Evolutionary conservation across 2,888 invertebrate genomes (phyloP).

Genomic region (Aplocera efformata): DNA sequence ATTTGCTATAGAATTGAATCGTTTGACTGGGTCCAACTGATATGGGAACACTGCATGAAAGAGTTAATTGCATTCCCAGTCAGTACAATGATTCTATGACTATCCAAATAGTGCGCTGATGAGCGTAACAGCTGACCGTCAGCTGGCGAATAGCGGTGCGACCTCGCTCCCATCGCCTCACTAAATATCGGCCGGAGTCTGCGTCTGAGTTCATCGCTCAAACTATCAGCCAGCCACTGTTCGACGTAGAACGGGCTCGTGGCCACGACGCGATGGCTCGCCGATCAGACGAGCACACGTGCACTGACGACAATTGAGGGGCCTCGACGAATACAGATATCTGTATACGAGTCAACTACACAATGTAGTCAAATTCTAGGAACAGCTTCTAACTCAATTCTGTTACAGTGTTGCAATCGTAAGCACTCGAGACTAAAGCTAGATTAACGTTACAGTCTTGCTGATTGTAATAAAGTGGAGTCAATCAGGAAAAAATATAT

Average conservation of each 20-base stretch:
- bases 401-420: conserved; percentile 28
- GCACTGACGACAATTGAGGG: conserved; percentile 56
- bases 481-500: too few relatives aligned
- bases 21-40: too few relatives aligned
- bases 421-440: conserved; percentile 18
- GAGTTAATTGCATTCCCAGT: conserved; percentile 45
- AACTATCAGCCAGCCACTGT: conserved; percentile 45
- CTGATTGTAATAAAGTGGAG: too few relatives aligned
- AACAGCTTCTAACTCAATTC: conserved; percentile 32
- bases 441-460: conserved; percentile 28
- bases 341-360: conserved; percentile 42
- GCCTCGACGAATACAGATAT: conserved; percentile 52
- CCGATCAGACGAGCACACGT: conserved; percentile 39
- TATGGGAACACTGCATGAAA: background rate
- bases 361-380: conserved; percentile 47
- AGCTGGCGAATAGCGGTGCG: conserved; percentile 42
- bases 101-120: conserved; percentile 51
- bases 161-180: conserved; percentile 40
- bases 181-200: conserved; percentile 43
- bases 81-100: conserved; percentile 32
- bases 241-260: conserved; percentile 40
- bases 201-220: conserved; percentile 62
- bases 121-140: conserved; percentile 65
- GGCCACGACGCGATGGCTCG: conserved; percentile 24
- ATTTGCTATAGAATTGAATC: too few relatives aligned